These are phyloP conservation scores for Monoplex corrugatus DNA, from an alignment of 2,888 invertebrate species.

Conservation along the genomic window DNA sequence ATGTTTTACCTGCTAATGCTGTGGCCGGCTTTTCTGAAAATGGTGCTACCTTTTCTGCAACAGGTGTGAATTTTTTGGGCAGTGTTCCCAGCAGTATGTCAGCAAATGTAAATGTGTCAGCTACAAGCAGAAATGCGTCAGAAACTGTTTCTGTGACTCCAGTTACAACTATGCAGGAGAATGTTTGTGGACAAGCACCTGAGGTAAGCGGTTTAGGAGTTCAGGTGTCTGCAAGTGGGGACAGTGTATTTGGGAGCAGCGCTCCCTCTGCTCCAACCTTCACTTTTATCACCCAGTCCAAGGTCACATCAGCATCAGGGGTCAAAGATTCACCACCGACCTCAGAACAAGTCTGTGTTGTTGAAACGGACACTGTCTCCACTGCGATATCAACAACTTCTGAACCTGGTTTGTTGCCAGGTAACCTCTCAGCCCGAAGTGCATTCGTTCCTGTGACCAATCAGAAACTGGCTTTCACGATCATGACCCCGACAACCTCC, in stretches of 20 bases:
- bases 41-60: too few species aligned
- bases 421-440: slow-evolving; percentile 66
- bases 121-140: too few species aligned
- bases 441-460: slow-evolving; percentile 77
- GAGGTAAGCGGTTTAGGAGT: too few species aligned
- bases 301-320: background rate
- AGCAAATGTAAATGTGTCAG: too few species aligned
- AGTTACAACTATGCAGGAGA: too few species aligned
- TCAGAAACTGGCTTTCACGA: slow-evolving; percentile 49
- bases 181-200: too few species aligned
- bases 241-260: background rate
- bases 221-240: too few species aligned
- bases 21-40: too few species aligned
- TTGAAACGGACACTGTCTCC: slow-evolving; percentile 19
- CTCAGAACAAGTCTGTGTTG: background rate
- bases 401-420: slow-evolving; percentile 31
- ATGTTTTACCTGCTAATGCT: too few species aligned
- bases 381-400: slow-evolving; percentile 17
- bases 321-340: background rate
- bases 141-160: too few species aligned
- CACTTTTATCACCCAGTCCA: background rate
- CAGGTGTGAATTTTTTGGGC: too few species aligned
- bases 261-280: background rate
- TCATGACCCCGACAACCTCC: slow-evolving; percentile 2
- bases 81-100: too few species aligned